Percentiles rank a stretch among this genome's conserved stretches.
Evolutionary conservation across 2,888 invertebrate species (phyloP).

Genomic region (Limenitis camilla): DNA sequence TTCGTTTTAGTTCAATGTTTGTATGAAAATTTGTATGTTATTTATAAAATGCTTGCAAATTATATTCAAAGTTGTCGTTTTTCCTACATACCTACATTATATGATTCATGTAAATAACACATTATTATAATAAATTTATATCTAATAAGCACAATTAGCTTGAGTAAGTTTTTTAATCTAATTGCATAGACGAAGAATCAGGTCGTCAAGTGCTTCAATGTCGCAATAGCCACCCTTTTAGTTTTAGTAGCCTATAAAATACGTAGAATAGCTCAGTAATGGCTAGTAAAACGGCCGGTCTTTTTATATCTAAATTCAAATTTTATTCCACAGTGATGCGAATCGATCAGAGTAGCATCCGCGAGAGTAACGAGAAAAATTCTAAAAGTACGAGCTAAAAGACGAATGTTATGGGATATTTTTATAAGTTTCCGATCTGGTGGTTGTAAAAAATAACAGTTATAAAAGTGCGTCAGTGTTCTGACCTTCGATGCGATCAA

Average conservation of each 20-base stretch:
- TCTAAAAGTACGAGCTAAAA: conserved; percentile 16
- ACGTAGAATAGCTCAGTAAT: conserved; percentile 44
- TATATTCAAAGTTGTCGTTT: too few species aligned
- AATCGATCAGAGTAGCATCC: conserved; percentile 1
- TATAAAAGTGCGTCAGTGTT: conserved; percentile 51
- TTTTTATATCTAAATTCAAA: conserved; percentile 26
- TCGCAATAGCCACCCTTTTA: conserved; percentile 64
- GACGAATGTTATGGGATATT: conserved; percentile 31
- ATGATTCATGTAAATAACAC: not conserved
- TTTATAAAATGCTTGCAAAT: too few species aligned
- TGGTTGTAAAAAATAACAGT: conserved; percentile 45
- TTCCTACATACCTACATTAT: too few species aligned
- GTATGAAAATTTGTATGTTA: too few species aligned
- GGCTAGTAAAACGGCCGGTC: conserved; percentile 37
- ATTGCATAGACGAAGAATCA: conserved; percentile 23
- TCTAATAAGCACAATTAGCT: not conserved
- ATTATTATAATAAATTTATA: not conserved
- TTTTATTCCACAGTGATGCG: conserved; percentile 18
- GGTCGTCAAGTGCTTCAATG: conserved; percentile 49
- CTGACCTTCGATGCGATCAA: conserved; percentile 36
- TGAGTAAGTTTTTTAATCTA: not conserved
- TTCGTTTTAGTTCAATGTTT: too few species aligned
- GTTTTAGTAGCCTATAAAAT: conserved; percentile 64
- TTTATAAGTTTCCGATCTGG: conserved; percentile 57
- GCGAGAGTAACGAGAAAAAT: conserved; percentile 11